Base-by-base conservation (phyloP, 2,113 vertebrate genomes). In the Oreochromis spilurus region DNA sequence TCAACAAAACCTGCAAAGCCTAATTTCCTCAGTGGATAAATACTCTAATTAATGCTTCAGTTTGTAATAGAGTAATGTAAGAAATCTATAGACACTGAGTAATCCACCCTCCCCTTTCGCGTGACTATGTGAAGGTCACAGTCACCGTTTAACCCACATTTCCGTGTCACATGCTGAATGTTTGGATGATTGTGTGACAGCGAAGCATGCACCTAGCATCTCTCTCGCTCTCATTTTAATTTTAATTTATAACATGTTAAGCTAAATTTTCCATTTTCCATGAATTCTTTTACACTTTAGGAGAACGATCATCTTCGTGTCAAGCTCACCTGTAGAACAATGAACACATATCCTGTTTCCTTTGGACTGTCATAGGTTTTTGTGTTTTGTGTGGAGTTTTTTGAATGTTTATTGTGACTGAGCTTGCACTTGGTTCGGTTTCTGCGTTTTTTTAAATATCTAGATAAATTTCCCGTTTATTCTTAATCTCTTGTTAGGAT, bases 101-200 rank as follows among this genome's bases (percentile, higher is more conserved):
- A 29, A 50, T 29, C 7, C 21, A 9, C 54, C 4, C 55, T 45
- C 38, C 54, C 4, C 48, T 24, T 38, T 4, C 1, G 4, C 2
- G 31, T 34, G 50, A 43, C 10, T 82, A 81, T 21, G 77, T 83
- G 79, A 88, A 88, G 60, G 89, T 86, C 78, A 84, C 81, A 83
- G 50, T 85, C 82, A 79, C 62, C 6, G 62, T 85, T 85, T 92
- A 79, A 91, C 43, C 38, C 77, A 38, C 43, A 65, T 87, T 82
- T 82, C 77, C 40, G 58, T 90, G 90, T 91, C 84, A 90, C 67
- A 53, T 84, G 89, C 89, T 83, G 83, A 90, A 90, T 87, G 62
- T 83, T 75, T 57, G 54, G 7, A 50, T 82, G 62, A 90, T 87
- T 93, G 62, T 86, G 83, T 89, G 88, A 84, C 86, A 88, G 81